Conservation (phyloP, 2,113 vertebrate genomes). For the Malurus alboscapulatus region DNA sequence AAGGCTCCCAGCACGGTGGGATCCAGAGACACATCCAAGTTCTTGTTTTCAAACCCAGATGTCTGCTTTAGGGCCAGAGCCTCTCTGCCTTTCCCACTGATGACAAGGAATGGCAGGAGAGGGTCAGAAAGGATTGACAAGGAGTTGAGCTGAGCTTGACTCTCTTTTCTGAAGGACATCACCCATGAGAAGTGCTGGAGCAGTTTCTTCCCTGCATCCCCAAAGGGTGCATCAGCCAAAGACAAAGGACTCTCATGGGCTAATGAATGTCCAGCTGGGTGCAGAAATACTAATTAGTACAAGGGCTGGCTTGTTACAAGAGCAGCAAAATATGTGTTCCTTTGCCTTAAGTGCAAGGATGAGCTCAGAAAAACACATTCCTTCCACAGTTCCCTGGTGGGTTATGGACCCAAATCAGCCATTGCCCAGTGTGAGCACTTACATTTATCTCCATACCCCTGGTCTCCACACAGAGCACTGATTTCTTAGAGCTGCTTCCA, state of each 20-base stretch:
- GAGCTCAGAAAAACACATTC: background rate
- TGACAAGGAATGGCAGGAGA: background rate
- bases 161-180: background rate
- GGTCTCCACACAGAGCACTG: background rate
- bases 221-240: background rate
- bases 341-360: background rate
- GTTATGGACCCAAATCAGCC: background rate
- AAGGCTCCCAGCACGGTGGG: background rate
- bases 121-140: background rate
- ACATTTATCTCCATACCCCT: background rate
- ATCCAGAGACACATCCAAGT: accelerated
- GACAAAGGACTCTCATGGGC: background rate
- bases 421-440: background rate
- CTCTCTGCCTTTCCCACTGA: background rate
- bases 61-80: background rate
- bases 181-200: background rate
- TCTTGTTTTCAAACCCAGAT: background rate
- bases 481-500: background rate
- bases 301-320: background rate
- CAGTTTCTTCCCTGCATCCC: background rate
- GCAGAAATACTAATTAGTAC: background rate
- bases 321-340: background rate
- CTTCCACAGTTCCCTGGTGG: background rate
- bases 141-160: background rate
- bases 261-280: background rate